Evolutionary conservation across 2,113 vertebrate species (phyloP).

Genomic region (Misgurnus anguillicaudatus): DNA sequence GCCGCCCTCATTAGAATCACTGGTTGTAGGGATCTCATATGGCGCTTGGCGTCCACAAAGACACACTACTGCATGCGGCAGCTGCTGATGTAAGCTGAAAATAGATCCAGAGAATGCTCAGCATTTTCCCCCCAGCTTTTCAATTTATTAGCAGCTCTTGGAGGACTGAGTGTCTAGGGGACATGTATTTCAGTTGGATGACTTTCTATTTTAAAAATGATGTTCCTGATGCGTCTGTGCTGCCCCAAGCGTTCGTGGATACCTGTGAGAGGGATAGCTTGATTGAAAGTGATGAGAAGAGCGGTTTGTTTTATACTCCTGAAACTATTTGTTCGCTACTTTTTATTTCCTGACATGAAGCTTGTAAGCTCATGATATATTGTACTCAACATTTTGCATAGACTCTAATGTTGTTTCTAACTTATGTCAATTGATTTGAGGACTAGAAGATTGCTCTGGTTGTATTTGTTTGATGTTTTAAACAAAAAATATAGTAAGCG

Average conservation of each 20-base stretch:
- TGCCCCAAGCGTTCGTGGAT: slow-evolving; percentile 16
- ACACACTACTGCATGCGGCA: slow-evolving; percentile 83
- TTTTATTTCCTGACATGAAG: not conserved
- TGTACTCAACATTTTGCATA: not conserved
- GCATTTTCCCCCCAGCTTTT: slow-evolving; percentile 75
- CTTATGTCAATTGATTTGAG: not conserved
- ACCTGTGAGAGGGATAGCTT: slow-evolving; percentile 15
- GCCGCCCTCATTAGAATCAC: slow-evolving; percentile 39
- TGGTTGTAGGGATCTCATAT: slow-evolving; percentile 85
- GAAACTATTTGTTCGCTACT: not conserved
- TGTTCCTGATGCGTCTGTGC: slow-evolving; percentile 63
- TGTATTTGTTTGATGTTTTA: not conserved
- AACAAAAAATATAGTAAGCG: too few relatives aligned
- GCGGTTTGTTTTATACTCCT: slow-evolving; percentile 18
- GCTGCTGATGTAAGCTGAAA: slow-evolving; percentile 93
- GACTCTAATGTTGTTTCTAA: not conserved
- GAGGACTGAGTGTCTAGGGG: slow-evolving; percentile 65
- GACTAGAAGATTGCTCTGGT: not conserved
- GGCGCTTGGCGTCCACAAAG: slow-evolving; percentile 80
- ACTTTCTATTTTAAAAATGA: slow-evolving; percentile 78
- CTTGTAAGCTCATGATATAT: not conserved
- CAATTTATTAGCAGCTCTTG: slow-evolving; percentile 49
- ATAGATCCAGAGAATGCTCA: slow-evolving; percentile 85
- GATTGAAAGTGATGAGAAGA: slow-evolving; percentile 25
- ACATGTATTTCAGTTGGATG: slow-evolving; percentile 61